phyloP scores from a whole-genome alignment of 2,797 vertebrate genomes.

The Pithecia hirsuta region DNA sequence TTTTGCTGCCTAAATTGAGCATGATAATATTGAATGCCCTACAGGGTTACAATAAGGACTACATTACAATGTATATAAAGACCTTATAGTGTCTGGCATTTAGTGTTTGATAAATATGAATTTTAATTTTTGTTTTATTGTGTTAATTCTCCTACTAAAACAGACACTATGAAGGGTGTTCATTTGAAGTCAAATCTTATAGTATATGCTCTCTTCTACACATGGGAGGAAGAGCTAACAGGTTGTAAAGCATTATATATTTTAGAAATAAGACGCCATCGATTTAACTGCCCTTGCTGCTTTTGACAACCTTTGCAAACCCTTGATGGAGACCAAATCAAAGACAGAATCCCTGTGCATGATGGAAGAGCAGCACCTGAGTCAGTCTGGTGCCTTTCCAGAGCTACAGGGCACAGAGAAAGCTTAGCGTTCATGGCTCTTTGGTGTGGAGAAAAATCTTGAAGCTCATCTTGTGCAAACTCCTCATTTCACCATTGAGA shows the following conservation, averaged over 20 bases:
- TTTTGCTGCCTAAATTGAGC: background rate
- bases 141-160: background rate
- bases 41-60: background rate
- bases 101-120: background rate
- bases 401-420: background rate
- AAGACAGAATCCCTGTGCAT: background rate
- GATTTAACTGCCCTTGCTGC: background rate
- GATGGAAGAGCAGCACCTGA: background rate
- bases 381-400: background rate
- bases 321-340: background rate
- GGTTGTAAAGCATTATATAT: background rate
- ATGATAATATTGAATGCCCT: background rate
- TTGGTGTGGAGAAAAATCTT: background rate
- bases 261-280: background rate
- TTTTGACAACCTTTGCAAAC: background rate
- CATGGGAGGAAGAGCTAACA: background rate
- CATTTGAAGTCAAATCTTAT: background rate
- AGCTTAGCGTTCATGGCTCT: background rate
- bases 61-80: background rate
- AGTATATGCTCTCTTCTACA: background rate
- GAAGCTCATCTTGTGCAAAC: background rate
- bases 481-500: background rate
- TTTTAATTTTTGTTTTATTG: background rate
- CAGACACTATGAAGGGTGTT: background rate
- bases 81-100: background rate